Base-by-base conservation (phyloP, 2,113 vertebrate genomes). In the Chionodraco myersi region DNA sequence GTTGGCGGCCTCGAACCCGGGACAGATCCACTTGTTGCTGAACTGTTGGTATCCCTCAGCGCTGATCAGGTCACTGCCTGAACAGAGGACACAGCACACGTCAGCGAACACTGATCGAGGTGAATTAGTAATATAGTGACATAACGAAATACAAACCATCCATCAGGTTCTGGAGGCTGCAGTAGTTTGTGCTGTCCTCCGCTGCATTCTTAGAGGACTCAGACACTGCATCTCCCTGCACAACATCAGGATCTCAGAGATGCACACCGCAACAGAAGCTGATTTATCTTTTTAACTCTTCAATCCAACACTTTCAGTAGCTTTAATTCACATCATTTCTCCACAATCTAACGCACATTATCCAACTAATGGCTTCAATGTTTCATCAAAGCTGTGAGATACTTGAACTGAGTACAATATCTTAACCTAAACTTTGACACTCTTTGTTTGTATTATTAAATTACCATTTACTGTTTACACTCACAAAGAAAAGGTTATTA, bases 1-100 rank as follows among this genome's bases (percentile, higher is more conserved):
- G 77, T 88, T 88, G n/a, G 63, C 70, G 0, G 64, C 16, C 3
- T 90, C 84, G 15, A 86, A 91, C 10, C 82, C 89, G 10, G 88
- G 45, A 57, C 91, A 91, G 83, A 91, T 91, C 83, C 87, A 92
- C 66, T 91, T 91, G 77, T 91, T 91, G 85, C 78, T 92, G 87
- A 90, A 91, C 77, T 88, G 64, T 41, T 74, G 89, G 87, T 92
- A 91, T 61, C 89, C 90, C 41, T 82, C 87, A 0, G 84, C 85
- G 0, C 51, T 49, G 23, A 62, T 57, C 75, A 88, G 86, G 8
- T 76, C 59, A 34, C 90, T 91, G 54, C 91, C 91, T 92, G 44
- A 15, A 62, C 26, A 30, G 30, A 23, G 54, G 4, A n/a, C 36
- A 41, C 36, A 30, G 26, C 44, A 63, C 10, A 63, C 4, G 30